A percentile compares a stretch with the other conserved stretches of the same genome.
These are phyloP conservation scores for Dipodomys spectabilis DNA, from an alignment of 2,113 vertebrate genomes.

Conservation along the genomic window DNA sequence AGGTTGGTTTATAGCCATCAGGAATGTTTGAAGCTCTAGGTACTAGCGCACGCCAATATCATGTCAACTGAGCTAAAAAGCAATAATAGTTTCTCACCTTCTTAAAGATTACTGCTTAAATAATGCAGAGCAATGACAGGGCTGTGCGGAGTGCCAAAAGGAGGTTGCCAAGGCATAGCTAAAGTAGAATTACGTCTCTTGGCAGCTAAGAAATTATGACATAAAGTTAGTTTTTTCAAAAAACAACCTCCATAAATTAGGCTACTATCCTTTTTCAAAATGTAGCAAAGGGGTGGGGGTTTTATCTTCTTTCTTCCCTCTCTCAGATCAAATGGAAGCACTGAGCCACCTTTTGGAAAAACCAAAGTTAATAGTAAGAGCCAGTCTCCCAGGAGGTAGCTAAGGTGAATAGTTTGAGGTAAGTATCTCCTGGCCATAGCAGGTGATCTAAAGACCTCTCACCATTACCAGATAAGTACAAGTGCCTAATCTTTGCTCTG, in stretches of 20 bases:
- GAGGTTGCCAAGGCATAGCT: slow-evolving; percentile 76
- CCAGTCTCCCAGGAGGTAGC: slow-evolving; percentile 30
- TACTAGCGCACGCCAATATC: slow-evolving; percentile 70
- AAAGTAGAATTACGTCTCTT: slow-evolving; percentile 79
- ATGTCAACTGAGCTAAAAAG: slow-evolving; percentile 83
- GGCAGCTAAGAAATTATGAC: slow-evolving; percentile 80
- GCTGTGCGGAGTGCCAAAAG: slow-evolving; percentile 70
- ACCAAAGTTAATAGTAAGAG: slow-evolving; percentile 53
- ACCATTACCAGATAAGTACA: slow-evolving; percentile 44
- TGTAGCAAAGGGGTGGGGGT: background rate
- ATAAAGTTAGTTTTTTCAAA: slow-evolving; percentile 70
- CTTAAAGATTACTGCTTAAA: slow-evolving; percentile 84
- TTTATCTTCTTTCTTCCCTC: slow-evolving; percentile 57
- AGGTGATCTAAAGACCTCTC: slow-evolving; percentile 24
- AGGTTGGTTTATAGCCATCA: slow-evolving; percentile 85
- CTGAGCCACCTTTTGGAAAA: slow-evolving; percentile 34
- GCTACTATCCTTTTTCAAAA: slow-evolving; percentile 76
- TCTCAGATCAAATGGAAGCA: slow-evolving; percentile 47
- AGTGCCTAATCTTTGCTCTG: slow-evolving; percentile 56
- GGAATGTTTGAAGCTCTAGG: slow-evolving; percentile 82
- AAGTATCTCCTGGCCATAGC: slow-evolving; percentile 41
- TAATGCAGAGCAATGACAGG: slow-evolving; percentile 74
- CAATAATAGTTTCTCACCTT: slow-evolving; percentile 86
- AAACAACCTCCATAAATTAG: slow-evolving; percentile 77
- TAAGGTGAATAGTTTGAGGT: slow-evolving; percentile 36